Evolutionary conservation across 2,797 vertebrate species (phyloP), one percentile per base, ranked within the genome.

Genomic region (Toxotes lorentzi): DNA sequence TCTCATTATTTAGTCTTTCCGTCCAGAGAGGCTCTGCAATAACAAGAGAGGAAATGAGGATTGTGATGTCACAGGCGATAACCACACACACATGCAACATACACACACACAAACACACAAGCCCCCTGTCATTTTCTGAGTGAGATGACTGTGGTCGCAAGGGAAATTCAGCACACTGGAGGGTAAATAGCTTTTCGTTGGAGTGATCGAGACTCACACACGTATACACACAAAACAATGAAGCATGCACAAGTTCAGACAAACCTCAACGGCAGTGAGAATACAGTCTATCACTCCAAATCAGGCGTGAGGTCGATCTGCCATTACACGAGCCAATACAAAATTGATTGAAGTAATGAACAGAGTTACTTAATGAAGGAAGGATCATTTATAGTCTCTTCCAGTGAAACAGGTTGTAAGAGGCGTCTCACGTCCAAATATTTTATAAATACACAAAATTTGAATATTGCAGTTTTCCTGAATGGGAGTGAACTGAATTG

Each of bases 11-110:
- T 86, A 88, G 91, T 88, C 86, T 89, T 90, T 89, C 85, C 62
- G 80, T 89, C 83, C 73, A 77, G 79, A 67, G 84, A 87, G 82
- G 57, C 78, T 83, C 76, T 74, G 82, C 86, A 88, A 91, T 92
- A 95, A 92, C 88, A 83, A 90, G 85, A 81, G 75, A 85, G 90
- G 90, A 91, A 93, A 94, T 90, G 90, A 90, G 84, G 68, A 75
- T 61, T 76, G 78, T 89, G 91, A 91, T 90, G 94, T 91, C 91
- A 92, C 79, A 87, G 81, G 61, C 72, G 73, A 92, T 91, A 92
- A 90, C 66, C 69, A 76, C 70, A 76, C 71, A 69, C 67, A 30
- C 27, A 30, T 64, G 65, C 57, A 82, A 68, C 60, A 65, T 68
- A 74, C 58, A 64, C 79, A 74, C 70, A 34, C 58, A 72, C 48